Percentiles rank a stretch among this genome's conserved stretches.
Conservation (phyloP, 2,888 invertebrate species). For the Chloroclystis v-ata region DNA sequence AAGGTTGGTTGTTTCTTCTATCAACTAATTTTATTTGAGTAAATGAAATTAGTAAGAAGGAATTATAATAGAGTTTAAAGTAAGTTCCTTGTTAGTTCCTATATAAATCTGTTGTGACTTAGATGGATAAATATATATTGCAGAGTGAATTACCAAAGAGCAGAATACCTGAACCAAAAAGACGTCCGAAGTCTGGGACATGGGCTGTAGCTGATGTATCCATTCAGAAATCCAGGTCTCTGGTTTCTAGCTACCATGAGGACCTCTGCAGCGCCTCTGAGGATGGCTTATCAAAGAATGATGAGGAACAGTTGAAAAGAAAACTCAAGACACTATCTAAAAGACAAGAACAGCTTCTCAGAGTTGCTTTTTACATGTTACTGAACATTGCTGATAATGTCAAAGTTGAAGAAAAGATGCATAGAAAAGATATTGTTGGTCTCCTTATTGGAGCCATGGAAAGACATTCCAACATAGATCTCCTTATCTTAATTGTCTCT, state of each 20-base stretch:
- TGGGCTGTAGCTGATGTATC: conserved; percentile 79
- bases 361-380: conserved; percentile 94
- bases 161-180: conserved; percentile 84
- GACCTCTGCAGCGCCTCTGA: conserved; percentile 76
- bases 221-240: conserved; percentile 77
- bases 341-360: conserved; percentile 94
- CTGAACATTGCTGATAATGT: conserved; percentile 97
- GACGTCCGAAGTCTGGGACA: conserved; percentile 86
- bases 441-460: conserved; percentile 93
- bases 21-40: neutral
- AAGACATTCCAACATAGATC: conserved; percentile 89
- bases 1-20: conserved; percentile 48
- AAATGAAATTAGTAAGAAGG: neutral
- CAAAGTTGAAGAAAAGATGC: conserved; percentile 97
- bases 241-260: conserved; percentile 85
- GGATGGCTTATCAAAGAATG: conserved; percentile 74
- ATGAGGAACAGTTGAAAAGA: conserved; percentile 86
- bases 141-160: conserved; percentile 82
- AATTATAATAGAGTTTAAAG: too few relatives aligned
- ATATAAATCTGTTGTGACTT: too few relatives aligned
- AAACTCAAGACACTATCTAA: conserved; percentile 89
- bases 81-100: too few relatives aligned
- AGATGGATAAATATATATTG: too few relatives aligned
- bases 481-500: conserved; percentile 92
- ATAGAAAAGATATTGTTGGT: conserved; percentile 92